phyloP scores from a whole-genome alignment of 2,113 vertebrate genomes.

The Numenius arquata region DNA sequence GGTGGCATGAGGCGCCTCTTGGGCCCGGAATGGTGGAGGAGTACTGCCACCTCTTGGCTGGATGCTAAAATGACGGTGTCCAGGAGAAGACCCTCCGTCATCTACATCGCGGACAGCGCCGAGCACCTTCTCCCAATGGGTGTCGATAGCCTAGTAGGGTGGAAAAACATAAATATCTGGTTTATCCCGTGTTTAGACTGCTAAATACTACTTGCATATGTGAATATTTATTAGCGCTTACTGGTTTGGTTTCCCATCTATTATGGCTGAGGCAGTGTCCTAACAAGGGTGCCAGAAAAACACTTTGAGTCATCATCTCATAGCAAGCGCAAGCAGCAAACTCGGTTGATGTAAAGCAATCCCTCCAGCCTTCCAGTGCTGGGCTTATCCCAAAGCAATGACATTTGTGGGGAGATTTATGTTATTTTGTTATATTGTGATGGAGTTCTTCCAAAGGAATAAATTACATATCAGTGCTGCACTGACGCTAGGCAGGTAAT shows the following conservation, averaged over 20 bases:
- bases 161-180: neutral
- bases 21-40: constrained; percentile 28
- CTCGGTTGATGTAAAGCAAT: constrained; percentile 4
- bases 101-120: neutral
- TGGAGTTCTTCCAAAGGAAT: constrained; percentile 60
- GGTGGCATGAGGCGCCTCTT: neutral
- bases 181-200: neutral
- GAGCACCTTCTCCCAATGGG: neutral
- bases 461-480: constrained; percentile 49
- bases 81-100: neutral
- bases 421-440: constrained; percentile 32
- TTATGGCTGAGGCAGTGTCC: neutral
- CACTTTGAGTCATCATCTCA: neutral
- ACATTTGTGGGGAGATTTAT: constrained; percentile 60
- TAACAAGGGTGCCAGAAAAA: neutral
- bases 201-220: neutral
- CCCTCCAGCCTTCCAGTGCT: constrained; percentile 29
- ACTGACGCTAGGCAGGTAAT: constrained; percentile 48
- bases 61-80: neutral
- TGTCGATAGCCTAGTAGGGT: neutral
- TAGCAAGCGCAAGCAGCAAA: neutral
- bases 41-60: constrained; percentile 76
- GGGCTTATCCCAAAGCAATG: constrained; percentile 51
- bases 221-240: neutral
- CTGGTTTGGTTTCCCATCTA: neutral